Base-by-base conservation (phyloP, 1,140 invertebrate genomes). In the Thaumetopoea pityocampa region DNA sequence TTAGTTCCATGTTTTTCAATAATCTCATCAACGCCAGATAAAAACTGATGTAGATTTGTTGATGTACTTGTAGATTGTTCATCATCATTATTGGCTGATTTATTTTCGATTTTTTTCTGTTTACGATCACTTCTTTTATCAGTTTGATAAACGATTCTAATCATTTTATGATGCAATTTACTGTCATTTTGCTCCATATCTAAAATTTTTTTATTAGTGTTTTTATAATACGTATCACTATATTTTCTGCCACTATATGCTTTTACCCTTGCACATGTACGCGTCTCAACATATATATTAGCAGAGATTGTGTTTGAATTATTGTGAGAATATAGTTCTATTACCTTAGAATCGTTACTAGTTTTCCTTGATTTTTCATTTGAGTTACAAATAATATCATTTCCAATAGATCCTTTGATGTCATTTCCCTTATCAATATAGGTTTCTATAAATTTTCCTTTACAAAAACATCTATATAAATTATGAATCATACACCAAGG, bases 381-480 rank as follows among this genome's bases (percentile, higher is more conserved):
- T n/a, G n/a, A n/a, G n/a, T n/a, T n/a, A n/a, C n/a, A n/a, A 20
- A 8, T 23, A 7, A 0, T 18, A 28, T 29, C 23, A 19, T 33
- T 38, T 1, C 4, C 4, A 1, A 9, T 4, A 6, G 38, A 6
- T 30, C 26, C 26, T 18, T 28, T 23, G 5, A 3, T 18, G 3
- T 8, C n/a, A 17, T 17, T 20, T 24, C 18, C 15, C 14, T 14
- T n/a, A 7, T 8, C 2, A 7, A 1, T 29, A 16, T 27, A 30
- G 33, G 17, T 59, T 38, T 69, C 46, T 23, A 51, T 65, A 58
- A 84, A 78, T 61, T 51, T 73, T 15, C 73, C 62, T 50, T 77
- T 74, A 43, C 80, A 84, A 62, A 84, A 84, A 64, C 80, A 84
- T 51, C 71, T 84, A 36, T 84, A 84, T 29, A 84, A 54, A 38